Evolutionary conservation across 2,888 invertebrate genomes (phyloP).

Genomic region (Amiota mariae): DNA sequence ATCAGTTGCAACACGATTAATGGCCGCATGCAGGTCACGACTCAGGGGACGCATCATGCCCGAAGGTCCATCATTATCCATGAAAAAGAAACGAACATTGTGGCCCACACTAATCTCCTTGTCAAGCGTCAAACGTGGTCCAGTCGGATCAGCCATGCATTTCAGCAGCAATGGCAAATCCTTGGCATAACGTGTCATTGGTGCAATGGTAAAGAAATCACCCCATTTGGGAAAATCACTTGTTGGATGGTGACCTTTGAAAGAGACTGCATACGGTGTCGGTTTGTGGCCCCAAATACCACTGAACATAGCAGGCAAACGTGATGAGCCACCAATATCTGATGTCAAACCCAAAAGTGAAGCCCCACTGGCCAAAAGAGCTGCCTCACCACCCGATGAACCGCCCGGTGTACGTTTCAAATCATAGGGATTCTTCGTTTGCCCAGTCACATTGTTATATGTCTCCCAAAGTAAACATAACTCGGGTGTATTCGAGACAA

Average conservation of each 20-base stretch:
- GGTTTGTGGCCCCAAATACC: conserved; percentile 96
- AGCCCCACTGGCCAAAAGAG: conserved; percentile 84
- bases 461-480: conserved; percentile 94
- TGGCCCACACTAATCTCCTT: conserved; percentile 74
- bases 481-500: conserved; percentile 93
- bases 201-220: conserved; percentile 86
- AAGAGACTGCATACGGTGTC: conserved; percentile 80
- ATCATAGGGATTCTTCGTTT: conserved; percentile 92
- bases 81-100: conserved; percentile 84
- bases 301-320: conserved; percentile 91
- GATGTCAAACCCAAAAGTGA: conserved; percentile 89
- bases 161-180: conserved; percentile 86
- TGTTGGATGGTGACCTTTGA: conserved; percentile 81
- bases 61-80: conserved; percentile 84
- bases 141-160: conserved; percentile 78
- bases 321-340: conserved; percentile 91
- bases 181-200: conserved; percentile 89
- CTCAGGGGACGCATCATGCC: conserved; percentile 76
- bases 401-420: conserved; percentile 86
- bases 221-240: conserved; percentile 78
- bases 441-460: conserved; percentile 88
- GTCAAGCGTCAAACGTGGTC: conserved; percentile 74
- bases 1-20: conserved; percentile 71
- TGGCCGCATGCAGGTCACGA: conserved; percentile 70
- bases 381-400: conserved; percentile 91